phyloP scores from a whole-genome alignment of 2,888 invertebrate species.

The Cheilosia variabilis region DNA sequence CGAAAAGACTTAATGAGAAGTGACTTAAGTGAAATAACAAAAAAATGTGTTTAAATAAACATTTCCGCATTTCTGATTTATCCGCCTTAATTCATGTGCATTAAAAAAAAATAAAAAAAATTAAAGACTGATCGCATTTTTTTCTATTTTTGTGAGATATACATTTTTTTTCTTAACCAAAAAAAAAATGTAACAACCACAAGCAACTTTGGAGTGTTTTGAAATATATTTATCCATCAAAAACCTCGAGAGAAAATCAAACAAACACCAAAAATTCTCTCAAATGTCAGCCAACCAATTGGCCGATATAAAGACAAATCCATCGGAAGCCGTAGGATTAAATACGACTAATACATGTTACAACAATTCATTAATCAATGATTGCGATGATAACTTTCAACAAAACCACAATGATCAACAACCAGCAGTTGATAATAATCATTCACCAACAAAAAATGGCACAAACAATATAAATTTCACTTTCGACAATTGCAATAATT shows the following conservation, averaged over 20 bases:
- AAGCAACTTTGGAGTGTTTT: slow-evolving; percentile 10
- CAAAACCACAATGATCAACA: slow-evolving; percentile 57
- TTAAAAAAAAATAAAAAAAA: slow-evolving; percentile 20
- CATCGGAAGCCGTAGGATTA: slow-evolving; percentile 74
- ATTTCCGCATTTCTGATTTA: slow-evolving; percentile 48
- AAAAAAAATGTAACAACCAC: slow-evolving; percentile 1
- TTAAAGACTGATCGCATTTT: slow-evolving; percentile 68
- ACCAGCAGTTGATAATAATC: slow-evolving; percentile 48
- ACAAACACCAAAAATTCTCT: slow-evolving; percentile 47
- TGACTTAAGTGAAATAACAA: slow-evolving; percentile 64
- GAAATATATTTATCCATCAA: slow-evolving; percentile 9
- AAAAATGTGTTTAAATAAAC: slow-evolving; percentile 54
- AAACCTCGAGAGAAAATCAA: slow-evolving; percentile 1
- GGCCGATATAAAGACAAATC: slow-evolving; percentile 70
- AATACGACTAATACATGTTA: slow-evolving; percentile 60
- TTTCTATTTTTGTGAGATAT: slow-evolving; percentile 28
- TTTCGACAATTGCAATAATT: slow-evolving; percentile 47
- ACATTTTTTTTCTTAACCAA: background rate
- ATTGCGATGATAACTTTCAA: slow-evolving; percentile 48
- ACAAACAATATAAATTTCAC: slow-evolving; percentile 51
- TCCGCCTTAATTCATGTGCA: slow-evolving; percentile 30
- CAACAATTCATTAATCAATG: slow-evolving; percentile 61
- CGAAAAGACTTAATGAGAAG: slow-evolving; percentile 65
- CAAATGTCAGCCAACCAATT: slow-evolving; percentile 76
- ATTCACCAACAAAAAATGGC: slow-evolving; percentile 58